phyloP scores from a whole-genome alignment of 2,797 vertebrate genomes.

The Pangasius sanitwongsei region DNA sequence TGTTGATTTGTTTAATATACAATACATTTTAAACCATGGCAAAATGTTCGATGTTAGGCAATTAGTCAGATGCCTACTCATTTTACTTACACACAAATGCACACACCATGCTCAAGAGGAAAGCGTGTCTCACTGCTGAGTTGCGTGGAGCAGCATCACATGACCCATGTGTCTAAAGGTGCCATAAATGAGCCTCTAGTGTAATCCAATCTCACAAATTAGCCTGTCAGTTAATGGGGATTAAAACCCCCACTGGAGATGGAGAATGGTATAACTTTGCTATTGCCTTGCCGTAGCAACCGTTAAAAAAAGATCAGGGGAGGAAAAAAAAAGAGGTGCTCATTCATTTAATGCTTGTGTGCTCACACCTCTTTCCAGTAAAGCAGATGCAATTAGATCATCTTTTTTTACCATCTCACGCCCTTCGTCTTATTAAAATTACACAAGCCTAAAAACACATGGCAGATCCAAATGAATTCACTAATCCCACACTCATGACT shows the following conservation, averaged over 20 bases:
- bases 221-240: constrained; percentile 73
- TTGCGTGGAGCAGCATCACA: not conserved
- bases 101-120: not conserved
- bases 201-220: constrained; percentile 75
- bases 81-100: constrained; percentile 8
- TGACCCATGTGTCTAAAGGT: constrained; percentile 58
- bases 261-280: constrained; percentile 65
- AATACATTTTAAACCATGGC: too few species aligned
- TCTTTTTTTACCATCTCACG: constrained; percentile 24
- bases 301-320: constrained; percentile 50
- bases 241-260: constrained; percentile 65
- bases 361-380: constrained; percentile 48
- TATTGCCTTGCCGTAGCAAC: constrained; percentile 39
- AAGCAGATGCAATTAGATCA: constrained; percentile 60
- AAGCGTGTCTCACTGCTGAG: not conserved
- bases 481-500: not conserved
- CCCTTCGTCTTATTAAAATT: not conserved
- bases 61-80: not conserved
- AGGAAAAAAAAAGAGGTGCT: constrained; percentile 55
- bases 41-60: not conserved
- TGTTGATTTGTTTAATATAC: not conserved
- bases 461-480: not conserved
- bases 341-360: constrained; percentile 45
- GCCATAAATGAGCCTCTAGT: constrained; percentile 65
- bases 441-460: not conserved